A percentile compares a stretch with the other conserved stretches of the same genome.
phyloP scores from a whole-genome alignment of 53 echinoderm and acorn worm species.

The Arbacia lixula region DNA sequence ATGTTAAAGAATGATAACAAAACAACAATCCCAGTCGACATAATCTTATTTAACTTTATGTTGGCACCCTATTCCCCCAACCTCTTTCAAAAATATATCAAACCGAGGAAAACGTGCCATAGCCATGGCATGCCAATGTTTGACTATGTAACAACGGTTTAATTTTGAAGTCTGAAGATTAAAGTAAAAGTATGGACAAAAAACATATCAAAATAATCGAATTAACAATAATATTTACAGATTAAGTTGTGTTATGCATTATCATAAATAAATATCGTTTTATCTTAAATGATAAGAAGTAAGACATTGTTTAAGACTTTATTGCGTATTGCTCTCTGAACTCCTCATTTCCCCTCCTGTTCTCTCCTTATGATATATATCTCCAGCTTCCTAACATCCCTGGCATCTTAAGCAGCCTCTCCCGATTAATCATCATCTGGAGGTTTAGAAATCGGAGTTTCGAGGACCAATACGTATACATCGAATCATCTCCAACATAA shows the following conservation, averaged over 20 bases:
- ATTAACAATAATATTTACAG: background rate
- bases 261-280: background rate
- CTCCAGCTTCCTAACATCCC: slow-evolving; percentile 85
- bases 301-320: background rate
- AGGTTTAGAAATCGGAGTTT: slow-evolving; percentile 41
- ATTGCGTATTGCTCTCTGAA: too few species aligned
- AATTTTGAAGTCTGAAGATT: too few species aligned
- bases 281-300: too few species aligned
- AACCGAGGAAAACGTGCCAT: too few species aligned
- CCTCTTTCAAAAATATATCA: too few species aligned
- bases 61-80: too few species aligned
- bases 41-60: too few species aligned
- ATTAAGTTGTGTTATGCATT: background rate
- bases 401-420: slow-evolving; percentile 74
- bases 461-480: background rate
- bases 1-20: too few species aligned
- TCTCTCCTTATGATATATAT: background rate
- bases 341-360: background rate
- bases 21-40: too few species aligned
- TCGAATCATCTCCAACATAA: background rate
- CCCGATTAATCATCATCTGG: slow-evolving; percentile 66
- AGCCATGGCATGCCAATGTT: too few species aligned
- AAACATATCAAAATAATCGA: background rate
- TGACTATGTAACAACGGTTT: too few species aligned
- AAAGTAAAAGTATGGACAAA: too few species aligned